Base-by-base conservation (phyloP, 1,140 invertebrate species). In the Drosophila tani region DNA sequence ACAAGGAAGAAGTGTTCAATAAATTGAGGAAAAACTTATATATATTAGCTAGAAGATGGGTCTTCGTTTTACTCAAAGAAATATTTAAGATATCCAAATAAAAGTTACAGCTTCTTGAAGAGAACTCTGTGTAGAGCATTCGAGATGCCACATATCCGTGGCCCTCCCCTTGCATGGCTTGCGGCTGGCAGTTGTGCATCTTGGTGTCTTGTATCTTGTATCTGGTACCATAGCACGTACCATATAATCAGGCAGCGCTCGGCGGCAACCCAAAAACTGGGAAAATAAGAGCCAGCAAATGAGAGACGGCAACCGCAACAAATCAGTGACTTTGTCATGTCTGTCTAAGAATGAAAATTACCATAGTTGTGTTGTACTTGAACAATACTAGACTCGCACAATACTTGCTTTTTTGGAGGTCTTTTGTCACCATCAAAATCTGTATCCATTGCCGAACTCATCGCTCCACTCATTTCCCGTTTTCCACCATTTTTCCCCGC, bases 271-370 rank as follows among this genome's bases (percentile, higher is more conserved):
- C 75, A 85, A 84, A 81, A 84, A 62, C 57, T 46, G 24, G n/a
- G 43, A 32, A 65, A 69, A 47, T 53, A 53, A 40, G 41, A 69
- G 75, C 63, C 74, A 75, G 50, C 56, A 58, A 76, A 59, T 57
- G 62, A 79, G 63, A 73, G 51, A 73, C 64, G 67, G 67, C 56
- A 64, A 75, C 59, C 49, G 66, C 79, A 53, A 79, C 70, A 86
- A 76, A 86, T 78, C 64, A 68, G 50, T 76, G 47, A 71, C 82
- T 79, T 75, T 76, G 65, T 73, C 49, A 11, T 11, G 70, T 40
- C 9, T 47, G 45, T 50, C 68, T 75, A 74, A 87, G 83, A 88
- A 87, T 88, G 83, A 87, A 87, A 88, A 84, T 87, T 82, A 43
- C 45, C 55, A 41, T 40, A 56, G 62, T 38, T 17, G 11, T 17